Evolutionary conservation across 2,888 invertebrate genomes (phyloP).

Genomic region (Euclidia mi): DNA sequence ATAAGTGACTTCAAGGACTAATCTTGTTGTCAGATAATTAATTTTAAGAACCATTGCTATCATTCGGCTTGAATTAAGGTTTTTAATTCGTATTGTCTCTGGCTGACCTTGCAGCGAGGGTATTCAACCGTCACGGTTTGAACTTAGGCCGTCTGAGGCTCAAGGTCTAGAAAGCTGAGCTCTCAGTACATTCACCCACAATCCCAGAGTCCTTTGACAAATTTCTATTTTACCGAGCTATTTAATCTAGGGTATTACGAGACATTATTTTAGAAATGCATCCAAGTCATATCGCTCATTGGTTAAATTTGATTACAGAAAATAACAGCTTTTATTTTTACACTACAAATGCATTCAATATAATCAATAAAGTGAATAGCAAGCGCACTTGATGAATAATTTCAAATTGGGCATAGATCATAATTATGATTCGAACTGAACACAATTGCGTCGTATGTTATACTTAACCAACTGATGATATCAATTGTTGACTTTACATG

Average conservation of each 20-base stretch:
- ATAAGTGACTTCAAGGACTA: not conserved
- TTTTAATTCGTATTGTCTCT: slow-evolving; percentile 34
- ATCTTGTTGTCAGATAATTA: not conserved
- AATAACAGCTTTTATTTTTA: not conserved
- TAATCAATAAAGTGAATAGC: too few relatives aligned
- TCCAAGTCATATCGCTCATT: not conserved
- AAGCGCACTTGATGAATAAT: too few relatives aligned
- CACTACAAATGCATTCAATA: not conserved
- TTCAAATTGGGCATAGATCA: too few relatives aligned
- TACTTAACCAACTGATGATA: too few relatives aligned
- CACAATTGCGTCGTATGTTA: too few relatives aligned
- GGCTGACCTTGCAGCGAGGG: slow-evolving; percentile 62
- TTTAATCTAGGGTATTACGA: slow-evolving; percentile 5
- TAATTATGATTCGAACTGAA: too few relatives aligned
- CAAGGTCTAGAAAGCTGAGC: slow-evolving; percentile 67
- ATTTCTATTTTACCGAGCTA: slow-evolving; percentile 22
- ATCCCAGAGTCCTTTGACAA: slow-evolving; percentile 44
- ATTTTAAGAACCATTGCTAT: not conserved
- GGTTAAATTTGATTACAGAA: not conserved
- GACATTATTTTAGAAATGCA: not conserved
- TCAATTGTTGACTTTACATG: too few relatives aligned
- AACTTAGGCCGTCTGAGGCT: slow-evolving; percentile 59
- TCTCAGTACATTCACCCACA: slow-evolving; percentile 53
- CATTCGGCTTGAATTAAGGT: slow-evolving; percentile 6
- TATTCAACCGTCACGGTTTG: slow-evolving; percentile 61